phyloP scores from a whole-genome alignment of 2,888 invertebrate genomes.

The Andrena trimmerana region DNA sequence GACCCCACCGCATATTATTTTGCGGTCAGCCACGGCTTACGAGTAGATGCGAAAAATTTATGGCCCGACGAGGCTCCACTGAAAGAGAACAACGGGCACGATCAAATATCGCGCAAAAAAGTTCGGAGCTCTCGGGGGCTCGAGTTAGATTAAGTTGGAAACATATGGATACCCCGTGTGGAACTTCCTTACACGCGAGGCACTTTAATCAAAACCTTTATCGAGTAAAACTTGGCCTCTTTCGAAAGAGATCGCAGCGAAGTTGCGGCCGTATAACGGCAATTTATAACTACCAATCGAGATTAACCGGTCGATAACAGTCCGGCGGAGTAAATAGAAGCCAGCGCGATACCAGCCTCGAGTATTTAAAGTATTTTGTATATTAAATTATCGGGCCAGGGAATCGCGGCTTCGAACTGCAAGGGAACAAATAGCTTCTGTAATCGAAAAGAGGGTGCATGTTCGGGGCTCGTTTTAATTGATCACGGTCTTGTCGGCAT shows the following conservation, averaged over 20 bases:
- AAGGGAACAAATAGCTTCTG: not conserved
- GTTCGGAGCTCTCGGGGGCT: conserved; percentile 58
- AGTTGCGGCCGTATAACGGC: conserved; percentile 48
- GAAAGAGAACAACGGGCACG: conserved; percentile 71
- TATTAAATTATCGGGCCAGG: not conserved
- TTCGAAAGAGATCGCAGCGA: conserved; percentile 57
- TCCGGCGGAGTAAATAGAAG: conserved; percentile 10
- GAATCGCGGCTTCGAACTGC: not conserved
- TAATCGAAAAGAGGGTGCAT: not conserved
- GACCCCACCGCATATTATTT: conserved; percentile 81
- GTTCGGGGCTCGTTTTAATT: not conserved
- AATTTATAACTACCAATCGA: conserved; percentile 60
- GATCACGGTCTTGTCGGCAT: not conserved
- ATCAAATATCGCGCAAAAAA: conserved; percentile 71
- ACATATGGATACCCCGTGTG: conserved; percentile 70
- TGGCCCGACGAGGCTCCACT: conserved; percentile 55
- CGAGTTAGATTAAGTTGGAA: conserved; percentile 74
- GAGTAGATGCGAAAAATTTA: conserved; percentile 72
- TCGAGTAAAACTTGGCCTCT: conserved; percentile 66
- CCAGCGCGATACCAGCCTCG: not conserved
- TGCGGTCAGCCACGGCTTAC: conserved; percentile 72
- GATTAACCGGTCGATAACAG: conserved; percentile 25
- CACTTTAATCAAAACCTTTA: conserved; percentile 74
- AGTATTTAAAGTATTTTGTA: conserved; percentile 2
- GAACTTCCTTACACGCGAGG: conserved; percentile 73